Evolutionary conservation across 2,113 vertebrate genomes (phyloP).

Genomic region (Lonchura striata): DNA sequence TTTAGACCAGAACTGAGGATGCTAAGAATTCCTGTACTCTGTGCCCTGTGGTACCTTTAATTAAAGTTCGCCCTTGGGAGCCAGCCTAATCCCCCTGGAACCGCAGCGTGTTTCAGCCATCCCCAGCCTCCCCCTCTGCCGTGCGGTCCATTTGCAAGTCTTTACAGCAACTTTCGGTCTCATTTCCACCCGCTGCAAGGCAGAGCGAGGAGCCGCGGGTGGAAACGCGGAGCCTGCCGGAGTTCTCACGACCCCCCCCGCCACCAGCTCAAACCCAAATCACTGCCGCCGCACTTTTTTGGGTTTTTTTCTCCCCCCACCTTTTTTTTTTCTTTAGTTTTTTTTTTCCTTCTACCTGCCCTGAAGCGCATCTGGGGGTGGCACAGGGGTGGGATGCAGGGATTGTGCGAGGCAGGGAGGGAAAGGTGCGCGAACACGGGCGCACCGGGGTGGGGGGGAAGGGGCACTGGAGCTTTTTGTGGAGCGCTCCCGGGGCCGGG

Average conservation of each 20-base stretch:
- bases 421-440: not conserved
- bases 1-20: constrained; percentile 40
- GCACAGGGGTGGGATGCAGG: not conserved
- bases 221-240: not conserved
- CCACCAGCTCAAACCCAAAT: not conserved
- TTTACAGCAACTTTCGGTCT: constrained; percentile 24
- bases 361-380: not conserved
- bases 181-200: not conserved
- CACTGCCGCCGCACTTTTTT: not conserved
- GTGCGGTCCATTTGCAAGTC: constrained; percentile 31
- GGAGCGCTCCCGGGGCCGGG: constrained; percentile 54
- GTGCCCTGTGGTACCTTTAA: constrained; percentile 59
- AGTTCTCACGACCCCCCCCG: not conserved
- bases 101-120: constrained; percentile 35
- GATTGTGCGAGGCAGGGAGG: not conserved
- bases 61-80: constrained; percentile 62
- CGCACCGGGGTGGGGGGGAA: not conserved
- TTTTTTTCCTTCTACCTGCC: not conserved
- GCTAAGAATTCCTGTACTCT: constrained; percentile 33
- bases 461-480: constrained; percentile 37
- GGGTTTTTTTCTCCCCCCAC: rapidly evolving
- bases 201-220: not conserved
- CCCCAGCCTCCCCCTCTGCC: constrained; percentile 32
- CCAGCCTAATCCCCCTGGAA: constrained; percentile 52
- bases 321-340: not conserved